These are phyloP conservation scores for Austrolebias charrua DNA, from an alignment of 2,797 vertebrate genomes.

Conservation along the genomic window DNA sequence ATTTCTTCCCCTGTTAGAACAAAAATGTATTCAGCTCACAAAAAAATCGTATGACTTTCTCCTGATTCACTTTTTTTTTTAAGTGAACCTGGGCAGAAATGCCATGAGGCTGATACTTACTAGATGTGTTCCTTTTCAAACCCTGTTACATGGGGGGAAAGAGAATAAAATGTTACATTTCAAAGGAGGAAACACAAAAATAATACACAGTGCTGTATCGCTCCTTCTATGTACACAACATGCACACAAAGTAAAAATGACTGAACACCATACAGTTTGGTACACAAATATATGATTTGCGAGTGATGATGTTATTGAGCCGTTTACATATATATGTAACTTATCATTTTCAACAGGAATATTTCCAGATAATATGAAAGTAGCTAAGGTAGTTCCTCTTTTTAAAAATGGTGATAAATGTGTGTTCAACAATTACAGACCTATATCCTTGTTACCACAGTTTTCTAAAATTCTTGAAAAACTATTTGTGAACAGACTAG, in stretches of 20 bases:
- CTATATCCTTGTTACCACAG: too few species aligned
- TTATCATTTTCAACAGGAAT: too few species aligned
- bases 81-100: neutral
- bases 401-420: too few species aligned
- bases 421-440: too few species aligned
- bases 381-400: too few species aligned
- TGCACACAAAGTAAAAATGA: too few species aligned
- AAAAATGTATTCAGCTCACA: neutral
- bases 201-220: neutral
- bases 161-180: conserved; percentile 37
- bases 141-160: conserved; percentile 82
- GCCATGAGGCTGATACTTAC: conserved; percentile 81
- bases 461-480: too few species aligned
- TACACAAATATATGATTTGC: neutral
- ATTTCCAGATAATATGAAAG: too few species aligned
- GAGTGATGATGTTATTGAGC: too few species aligned
- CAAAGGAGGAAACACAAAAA: neutral
- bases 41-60: neutral
- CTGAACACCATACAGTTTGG: too few species aligned
- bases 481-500: too few species aligned
- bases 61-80: conserved; percentile 1
- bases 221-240: neutral
- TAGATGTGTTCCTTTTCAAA: conserved; percentile 91
- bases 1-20: conserved; percentile 88
- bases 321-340: too few species aligned